These are phyloP conservation scores for Mythimna loreyi DNA, from an alignment of 2,888 invertebrate genomes.

Conservation along the genomic window DNA sequence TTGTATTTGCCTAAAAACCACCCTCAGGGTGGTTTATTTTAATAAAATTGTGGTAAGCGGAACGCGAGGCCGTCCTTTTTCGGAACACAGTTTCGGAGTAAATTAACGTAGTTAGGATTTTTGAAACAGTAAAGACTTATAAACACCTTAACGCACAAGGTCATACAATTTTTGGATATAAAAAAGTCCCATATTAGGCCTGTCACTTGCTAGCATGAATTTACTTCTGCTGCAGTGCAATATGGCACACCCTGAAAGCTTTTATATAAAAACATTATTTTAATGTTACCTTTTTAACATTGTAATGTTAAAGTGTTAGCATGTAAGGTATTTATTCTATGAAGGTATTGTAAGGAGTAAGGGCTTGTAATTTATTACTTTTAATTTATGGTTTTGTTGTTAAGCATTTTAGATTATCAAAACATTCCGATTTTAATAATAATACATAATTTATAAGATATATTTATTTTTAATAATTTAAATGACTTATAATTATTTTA, in stretches of 20 bases:
- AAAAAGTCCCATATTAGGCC: neutral
- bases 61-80: slow-evolving; percentile 45
- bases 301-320: neutral
- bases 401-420: slow-evolving; percentile 17
- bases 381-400: slow-evolving; percentile 19
- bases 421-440: slow-evolving; percentile 18
- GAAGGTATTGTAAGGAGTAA: neutral
- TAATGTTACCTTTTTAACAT: slow-evolving; percentile 16
- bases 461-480: slow-evolving; percentile 9
- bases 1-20: neutral
- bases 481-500: neutral
- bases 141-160: neutral
- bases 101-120: slow-evolving; percentile 25
- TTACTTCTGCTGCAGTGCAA: neutral
- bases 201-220: neutral
- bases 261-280: neutral
- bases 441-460: neutral
- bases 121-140: slow-evolving; percentile 15
- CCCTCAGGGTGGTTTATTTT: neutral
- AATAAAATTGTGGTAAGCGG: slow-evolving; percentile 15
- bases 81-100: slow-evolving; percentile 46
- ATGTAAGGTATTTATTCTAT: slow-evolving; percentile 18
- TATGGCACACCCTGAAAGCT: neutral
- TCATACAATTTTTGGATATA: neutral
- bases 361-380: slow-evolving; percentile 29